These are phyloP conservation scores for Capricornis sumatraensis DNA, from an alignment of 2,113 vertebrate species.

Conservation along the genomic window DNA sequence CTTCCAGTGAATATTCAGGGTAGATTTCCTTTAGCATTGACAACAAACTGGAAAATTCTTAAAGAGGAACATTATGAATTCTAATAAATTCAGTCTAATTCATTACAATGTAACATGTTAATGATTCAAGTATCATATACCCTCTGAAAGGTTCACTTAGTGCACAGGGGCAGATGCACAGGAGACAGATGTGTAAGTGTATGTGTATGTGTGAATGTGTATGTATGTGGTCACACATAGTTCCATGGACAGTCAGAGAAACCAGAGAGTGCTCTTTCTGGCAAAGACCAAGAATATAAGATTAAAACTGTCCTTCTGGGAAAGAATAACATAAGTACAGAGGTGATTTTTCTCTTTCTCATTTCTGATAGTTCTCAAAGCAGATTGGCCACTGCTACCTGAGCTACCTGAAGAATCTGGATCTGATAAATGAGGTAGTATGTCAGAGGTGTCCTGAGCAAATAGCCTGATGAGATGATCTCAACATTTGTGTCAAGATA, in stretches of 20 bases:
- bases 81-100: slow-evolving; percentile 1
- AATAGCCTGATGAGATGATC: not conserved
- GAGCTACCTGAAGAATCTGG: not conserved
- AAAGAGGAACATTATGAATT: not conserved
- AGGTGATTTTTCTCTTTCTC: not conserved
- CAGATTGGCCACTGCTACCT: not conserved
- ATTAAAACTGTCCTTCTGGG: not conserved
- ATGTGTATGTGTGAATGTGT: too few species aligned
- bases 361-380: not conserved
- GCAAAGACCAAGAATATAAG: not conserved
- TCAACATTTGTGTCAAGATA: not conserved
- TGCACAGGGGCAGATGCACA: not conserved
- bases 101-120: not conserved
- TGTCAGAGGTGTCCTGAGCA: not conserved
- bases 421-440: not conserved
- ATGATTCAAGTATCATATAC: not conserved
- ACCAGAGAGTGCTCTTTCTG: not conserved
- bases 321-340: not conserved
- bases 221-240: not conserved
- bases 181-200: not conserved
- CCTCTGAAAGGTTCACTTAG: not conserved
- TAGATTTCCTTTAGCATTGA: not conserved
- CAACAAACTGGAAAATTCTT: not conserved
- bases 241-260: not conserved
- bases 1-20: not conserved